Conservation (phyloP, 2,888 invertebrate genomes). For the Petrolisthes cinctipes region DNA sequence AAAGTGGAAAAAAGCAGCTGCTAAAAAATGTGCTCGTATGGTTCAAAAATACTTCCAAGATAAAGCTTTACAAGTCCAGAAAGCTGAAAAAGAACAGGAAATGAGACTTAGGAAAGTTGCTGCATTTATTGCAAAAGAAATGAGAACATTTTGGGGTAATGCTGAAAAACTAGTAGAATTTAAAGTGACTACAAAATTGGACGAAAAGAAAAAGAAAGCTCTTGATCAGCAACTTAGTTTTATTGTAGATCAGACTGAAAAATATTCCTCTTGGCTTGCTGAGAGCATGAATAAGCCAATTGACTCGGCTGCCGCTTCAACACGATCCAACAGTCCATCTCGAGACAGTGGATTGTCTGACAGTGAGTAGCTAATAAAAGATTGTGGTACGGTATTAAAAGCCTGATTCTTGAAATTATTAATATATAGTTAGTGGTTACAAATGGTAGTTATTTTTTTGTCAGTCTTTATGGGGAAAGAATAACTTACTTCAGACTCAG, state of each 20-base stretch:
- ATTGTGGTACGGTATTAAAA: neutral
- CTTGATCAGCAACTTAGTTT: slow-evolving; percentile 96
- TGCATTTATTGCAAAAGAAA: slow-evolving; percentile 90
- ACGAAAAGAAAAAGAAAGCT: slow-evolving; percentile 94
- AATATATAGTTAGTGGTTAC: neutral
- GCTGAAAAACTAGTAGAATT: slow-evolving; percentile 97
- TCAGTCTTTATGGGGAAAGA: too few relatives aligned
- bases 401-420: neutral
- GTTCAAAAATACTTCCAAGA: slow-evolving; percentile 75
- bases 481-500: too few relatives aligned
- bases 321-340: slow-evolving; percentile 54
- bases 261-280: slow-evolving; percentile 90
- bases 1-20: slow-evolving; percentile 96
- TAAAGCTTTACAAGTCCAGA: slow-evolving; percentile 87
- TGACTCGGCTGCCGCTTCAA: slow-evolving; percentile 57
- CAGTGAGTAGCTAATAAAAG: slow-evolving; percentile 70
- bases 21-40: slow-evolving; percentile 77
- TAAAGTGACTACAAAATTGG: slow-evolving; percentile 90
- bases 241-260: slow-evolving; percentile 98
- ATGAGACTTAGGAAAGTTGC: slow-evolving; percentile 87
- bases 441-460: too few relatives aligned
- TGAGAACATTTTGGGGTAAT: slow-evolving; percentile 94
- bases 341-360: slow-evolving; percentile 70
- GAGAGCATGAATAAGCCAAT: slow-evolving; percentile 82
- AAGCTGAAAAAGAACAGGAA: slow-evolving; percentile 92